phyloP scores from a whole-genome alignment of 2,888 invertebrate species.

The Pocota personata region DNA sequence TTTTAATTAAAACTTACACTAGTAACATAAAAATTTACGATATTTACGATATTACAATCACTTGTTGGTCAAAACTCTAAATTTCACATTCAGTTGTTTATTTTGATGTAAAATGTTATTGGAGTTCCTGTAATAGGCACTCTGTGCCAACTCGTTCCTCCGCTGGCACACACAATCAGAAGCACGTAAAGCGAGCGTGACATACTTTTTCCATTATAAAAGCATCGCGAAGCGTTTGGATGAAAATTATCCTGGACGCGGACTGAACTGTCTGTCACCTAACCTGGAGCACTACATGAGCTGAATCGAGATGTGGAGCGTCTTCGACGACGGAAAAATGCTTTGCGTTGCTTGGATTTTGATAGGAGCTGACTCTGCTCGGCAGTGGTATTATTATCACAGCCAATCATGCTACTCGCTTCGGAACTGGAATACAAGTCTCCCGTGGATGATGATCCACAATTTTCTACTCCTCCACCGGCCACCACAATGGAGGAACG shows the following conservation, averaged over 20 bases:
- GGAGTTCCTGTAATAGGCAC: neutral
- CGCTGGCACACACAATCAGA: constrained; percentile 47
- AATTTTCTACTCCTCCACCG: constrained; percentile 40
- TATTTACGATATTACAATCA: constrained; percentile 68
- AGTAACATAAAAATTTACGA: constrained; percentile 24
- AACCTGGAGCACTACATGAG: constrained; percentile 76
- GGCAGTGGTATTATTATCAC: constrained; percentile 33
- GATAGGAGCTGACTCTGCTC: constrained; percentile 54
- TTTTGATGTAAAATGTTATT: neutral
- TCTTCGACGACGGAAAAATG: constrained; percentile 67
- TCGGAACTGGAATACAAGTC: constrained; percentile 74
- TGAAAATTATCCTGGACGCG: neutral
- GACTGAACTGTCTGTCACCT: constrained; percentile 17
- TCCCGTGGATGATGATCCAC: constrained; percentile 67
- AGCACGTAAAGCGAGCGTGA: constrained; percentile 60
- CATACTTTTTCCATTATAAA: neutral
- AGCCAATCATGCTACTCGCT: constrained; percentile 61
- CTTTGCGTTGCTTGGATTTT: constrained; percentile 43
- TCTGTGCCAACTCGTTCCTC: constrained; percentile 28
- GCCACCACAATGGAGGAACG: constrained; percentile 49
- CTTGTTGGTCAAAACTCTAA: constrained; percentile 34
- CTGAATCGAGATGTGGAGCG: constrained; percentile 74
- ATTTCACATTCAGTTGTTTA: neutral
- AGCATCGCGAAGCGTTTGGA: constrained; percentile 27
- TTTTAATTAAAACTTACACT: neutral